A percentile compares a stretch with the other conserved stretches of the same genome.
phyloP scores from a whole-genome alignment of 35 echinoderm and acorn worm genomes.

The Patiria miniata region DNA sequence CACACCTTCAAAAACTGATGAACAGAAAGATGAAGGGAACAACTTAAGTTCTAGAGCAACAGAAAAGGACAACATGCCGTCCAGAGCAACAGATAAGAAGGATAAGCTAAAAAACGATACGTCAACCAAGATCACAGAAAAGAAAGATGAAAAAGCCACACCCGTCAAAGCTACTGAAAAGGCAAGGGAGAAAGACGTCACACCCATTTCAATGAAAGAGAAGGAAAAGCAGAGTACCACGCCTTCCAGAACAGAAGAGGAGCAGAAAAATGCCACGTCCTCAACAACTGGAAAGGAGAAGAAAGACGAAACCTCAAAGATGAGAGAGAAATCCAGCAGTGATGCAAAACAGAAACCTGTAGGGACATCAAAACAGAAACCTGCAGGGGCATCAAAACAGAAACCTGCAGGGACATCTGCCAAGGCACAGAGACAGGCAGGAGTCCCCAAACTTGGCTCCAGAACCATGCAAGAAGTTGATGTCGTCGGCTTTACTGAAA shows the following conservation, averaged over 20 bases:
- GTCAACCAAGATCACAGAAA: not conserved
- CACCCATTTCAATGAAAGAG: not conserved
- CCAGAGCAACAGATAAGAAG: not conserved
- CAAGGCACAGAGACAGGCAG: too few species aligned
- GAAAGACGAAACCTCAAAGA: not conserved
- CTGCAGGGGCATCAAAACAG: too few species aligned
- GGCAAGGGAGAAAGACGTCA: not conserved
- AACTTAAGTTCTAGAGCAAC: not conserved
- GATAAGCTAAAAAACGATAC: too few species aligned
- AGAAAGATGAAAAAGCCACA: not conserved
- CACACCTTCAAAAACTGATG: not conserved
- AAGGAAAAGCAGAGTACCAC: not conserved
- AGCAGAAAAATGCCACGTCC: too few species aligned
- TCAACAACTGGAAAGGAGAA: too few species aligned
- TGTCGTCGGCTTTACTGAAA: too few species aligned
- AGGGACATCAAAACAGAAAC: too few species aligned
- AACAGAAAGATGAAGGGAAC: too few species aligned
- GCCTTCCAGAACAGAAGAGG: too few species aligned
- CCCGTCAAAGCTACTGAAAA: not conserved
- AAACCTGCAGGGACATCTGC: too few species aligned
- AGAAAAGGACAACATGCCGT: not conserved
- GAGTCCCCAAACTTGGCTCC: too few species aligned
- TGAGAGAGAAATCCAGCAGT: not conserved
- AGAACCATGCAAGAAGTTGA: too few species aligned
- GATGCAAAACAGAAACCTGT: not conserved